phyloP scores from a whole-genome alignment of 2,888 invertebrate genomes.

The Nomada ferruginata region DNA sequence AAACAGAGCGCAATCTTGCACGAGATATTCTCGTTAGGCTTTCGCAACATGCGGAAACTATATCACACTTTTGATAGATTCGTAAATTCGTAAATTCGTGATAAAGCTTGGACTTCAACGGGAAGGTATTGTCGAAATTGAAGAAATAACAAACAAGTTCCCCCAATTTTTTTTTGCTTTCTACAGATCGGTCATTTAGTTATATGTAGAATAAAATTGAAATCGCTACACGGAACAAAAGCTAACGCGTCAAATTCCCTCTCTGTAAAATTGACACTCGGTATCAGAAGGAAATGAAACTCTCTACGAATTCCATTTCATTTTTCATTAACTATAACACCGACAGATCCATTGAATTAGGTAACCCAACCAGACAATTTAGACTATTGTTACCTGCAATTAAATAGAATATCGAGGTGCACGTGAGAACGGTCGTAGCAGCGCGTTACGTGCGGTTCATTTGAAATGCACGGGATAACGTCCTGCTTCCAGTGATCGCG shows the following conservation, averaged over 20 bases:
- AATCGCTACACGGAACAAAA: too few relatives aligned
- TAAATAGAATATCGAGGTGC: conserved; percentile 19
- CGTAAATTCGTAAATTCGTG: too few relatives aligned
- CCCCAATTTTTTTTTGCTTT: too few relatives aligned
- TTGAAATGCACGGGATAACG: conserved; percentile 34
- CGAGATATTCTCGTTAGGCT: not conserved
- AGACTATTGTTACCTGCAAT: conserved; percentile 35
- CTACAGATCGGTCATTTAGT: too few relatives aligned
- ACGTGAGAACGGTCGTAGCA: conserved; percentile 3
- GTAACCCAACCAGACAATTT: not conserved
- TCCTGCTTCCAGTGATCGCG: conserved; percentile 9
- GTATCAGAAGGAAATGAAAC: too few relatives aligned
- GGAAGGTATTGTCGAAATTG: too few relatives aligned
- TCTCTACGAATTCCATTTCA: not conserved
- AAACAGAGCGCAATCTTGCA: not conserved
- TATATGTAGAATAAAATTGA: too few relatives aligned
- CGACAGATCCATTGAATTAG: conserved; percentile 10
- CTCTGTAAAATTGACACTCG: too few relatives aligned
- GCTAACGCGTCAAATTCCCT: too few relatives aligned
- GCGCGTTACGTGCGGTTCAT: conserved; percentile 24
- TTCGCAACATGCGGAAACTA: not conserved
- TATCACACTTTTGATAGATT: too few relatives aligned
- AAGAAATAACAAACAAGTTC: too few relatives aligned
- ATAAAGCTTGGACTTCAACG: too few relatives aligned
- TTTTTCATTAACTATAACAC: conserved; percentile 3